phyloP scores from a whole-genome alignment of 2,888 invertebrate species.

The Creontiades dilutus region DNA sequence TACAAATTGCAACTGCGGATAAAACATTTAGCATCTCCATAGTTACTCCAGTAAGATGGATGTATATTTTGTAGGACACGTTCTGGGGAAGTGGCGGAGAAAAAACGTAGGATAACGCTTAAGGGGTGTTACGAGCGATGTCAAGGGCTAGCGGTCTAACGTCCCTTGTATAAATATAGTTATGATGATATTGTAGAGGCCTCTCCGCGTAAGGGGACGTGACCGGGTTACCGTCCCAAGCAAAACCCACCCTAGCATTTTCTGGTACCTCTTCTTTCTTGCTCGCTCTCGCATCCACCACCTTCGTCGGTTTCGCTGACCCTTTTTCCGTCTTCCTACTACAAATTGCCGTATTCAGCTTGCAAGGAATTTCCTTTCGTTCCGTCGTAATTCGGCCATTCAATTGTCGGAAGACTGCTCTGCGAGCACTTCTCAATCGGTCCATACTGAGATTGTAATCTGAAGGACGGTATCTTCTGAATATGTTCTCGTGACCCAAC shows the following conservation, averaged over 20 bases:
- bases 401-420: background rate
- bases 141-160: slow-evolving; percentile 63
- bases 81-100: slow-evolving; percentile 29
- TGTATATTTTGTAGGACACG: slow-evolving; percentile 48
- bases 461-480: background rate
- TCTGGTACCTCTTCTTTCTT: slow-evolving; percentile 27
- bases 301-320: slow-evolving; percentile 20
- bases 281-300: slow-evolving; percentile 7
- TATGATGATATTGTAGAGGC: slow-evolving; percentile 67
- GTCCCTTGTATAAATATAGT: slow-evolving; percentile 67
- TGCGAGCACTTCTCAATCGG: background rate
- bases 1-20: background rate
- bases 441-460: slow-evolving; percentile 28
- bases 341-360: slow-evolving; percentile 55
- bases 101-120: slow-evolving; percentile 56
- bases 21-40: slow-evolving; percentile 7
- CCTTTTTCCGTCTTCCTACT: slow-evolving; percentile 1
- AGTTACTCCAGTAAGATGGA: slow-evolving; percentile 8
- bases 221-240: slow-evolving; percentile 42
- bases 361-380: slow-evolving; percentile 33
- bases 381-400: slow-evolving; percentile 13
- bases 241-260: slow-evolving; percentile 15
- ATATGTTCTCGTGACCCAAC: no score
- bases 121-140: slow-evolving; percentile 55
- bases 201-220: slow-evolving; percentile 55